Evolutionary conservation across 92 coral and sea anemone species (phyloP), one percentile per base, ranked within the genome.

Genomic region (Palythoa caribaeorum): DNA sequence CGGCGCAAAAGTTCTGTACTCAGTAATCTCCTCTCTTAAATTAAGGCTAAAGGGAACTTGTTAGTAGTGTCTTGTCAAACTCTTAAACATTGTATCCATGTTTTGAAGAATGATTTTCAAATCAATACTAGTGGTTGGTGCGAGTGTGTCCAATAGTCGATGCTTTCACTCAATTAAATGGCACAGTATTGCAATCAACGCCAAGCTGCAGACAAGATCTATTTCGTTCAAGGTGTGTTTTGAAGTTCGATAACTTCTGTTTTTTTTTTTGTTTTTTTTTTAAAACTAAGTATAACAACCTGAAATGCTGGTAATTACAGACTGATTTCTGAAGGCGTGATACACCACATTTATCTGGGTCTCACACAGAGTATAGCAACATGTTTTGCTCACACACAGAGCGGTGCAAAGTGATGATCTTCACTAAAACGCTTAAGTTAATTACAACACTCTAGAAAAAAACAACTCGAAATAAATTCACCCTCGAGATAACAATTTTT

Each of bases 301-400:
- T 79, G 75, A 80, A 80, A 80, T 65, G 62, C 39, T 80, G 60
- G 53, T 65, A 68, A 81, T 81, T 17, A 76, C 63, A 81, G 57
- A 19, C 63, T 47, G 75, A 81, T 65, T 65, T 48, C 15, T 48
- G 62, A 81, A 81, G 86, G 86, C 74, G 86, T 81, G 73, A 81
- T 44, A 44, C 36, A 63, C 75, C 74, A 81, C n/a, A 16, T 47
- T 68, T 81, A 81, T 81, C 76, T 68, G 17, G 54, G 15, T 79
- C 72, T 79, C 84, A 79, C 84, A 79, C 59, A 52, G 53, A 60
- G 35, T 7, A 38, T 3, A 35, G 21, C n/a, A 35, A 28, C 28
- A 28, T 28, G 28, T 28, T 44, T 70, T 38, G 75, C 48, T 70
- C 75, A 14, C 75, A 35, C 75, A 70, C 75, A 38, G 44, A 21